Evolutionary conservation across 2,888 invertebrate species (phyloP), one percentile per base, ranked within the genome.

Genomic region (Drosophila paramelanica): DNA sequence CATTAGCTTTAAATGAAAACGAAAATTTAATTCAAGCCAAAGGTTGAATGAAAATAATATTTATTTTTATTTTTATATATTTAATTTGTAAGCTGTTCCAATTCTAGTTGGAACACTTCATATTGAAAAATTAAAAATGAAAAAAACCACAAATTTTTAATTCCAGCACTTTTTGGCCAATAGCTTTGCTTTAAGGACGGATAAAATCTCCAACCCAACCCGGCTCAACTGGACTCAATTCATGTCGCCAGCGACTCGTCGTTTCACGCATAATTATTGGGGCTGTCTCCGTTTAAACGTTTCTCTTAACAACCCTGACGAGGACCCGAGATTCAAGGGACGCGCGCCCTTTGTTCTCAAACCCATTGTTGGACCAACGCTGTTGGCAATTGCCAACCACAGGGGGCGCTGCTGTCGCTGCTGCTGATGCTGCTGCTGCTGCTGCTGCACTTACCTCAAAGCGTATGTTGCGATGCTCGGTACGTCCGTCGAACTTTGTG

Each of bases 401-500:
- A 70, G 65, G 55, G 55, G 76, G 61, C 60, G 55, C 56, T 58
- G 62, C 51, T 49, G 55, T 52, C 25, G 50, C 38, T 39, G 38
- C 1, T 52, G 62, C 51, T 49, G 55, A 50, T 14, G 50, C 38
- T 39, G 27, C 1, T 11, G 8, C 5, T n/a, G 20, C 10, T 36
- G 42, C 31, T 31, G 31, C 17, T 43, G 25, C 41, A 85, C 89
- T 88, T 76, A 99, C 98, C 94, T 98, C 98, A 94, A 99, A 99
- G 93, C 98, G 97, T 89, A 98, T 97, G 90, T 98, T 97, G 76
- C 98, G 95, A 92, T 99, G 98, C 91, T 96, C 96, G 67, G 95
- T 94, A 75, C 96, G 94, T 41, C 99, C 99, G 92, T 98, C 97
- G 93, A 99, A 99, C 93, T 96, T 96, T 47, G 98, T 98, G 92